A percentile compares a stretch with the other conserved stretches of the same genome.
Conservation (phyloP, 23 tunicate genomes). For the Styela plicata region DNA sequence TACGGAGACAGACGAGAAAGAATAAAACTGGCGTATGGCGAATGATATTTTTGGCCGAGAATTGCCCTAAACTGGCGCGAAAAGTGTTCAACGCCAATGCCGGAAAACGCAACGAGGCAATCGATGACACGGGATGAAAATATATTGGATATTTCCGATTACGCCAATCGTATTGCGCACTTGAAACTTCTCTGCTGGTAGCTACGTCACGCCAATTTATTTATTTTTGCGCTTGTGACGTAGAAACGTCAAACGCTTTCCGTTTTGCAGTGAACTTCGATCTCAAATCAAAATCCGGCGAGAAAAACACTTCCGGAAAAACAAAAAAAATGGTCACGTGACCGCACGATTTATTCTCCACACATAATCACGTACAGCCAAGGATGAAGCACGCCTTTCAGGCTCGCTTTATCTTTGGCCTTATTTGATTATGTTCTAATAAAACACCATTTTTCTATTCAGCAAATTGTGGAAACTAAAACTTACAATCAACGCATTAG, state of each 20-base stretch:
- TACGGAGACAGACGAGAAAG: not conserved
- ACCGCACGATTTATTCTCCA: not conserved
- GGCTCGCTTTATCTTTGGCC: not conserved
- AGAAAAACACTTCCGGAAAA: not conserved
- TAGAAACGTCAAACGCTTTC: not conserved
- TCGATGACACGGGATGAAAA: not conserved
- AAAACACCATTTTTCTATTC: too few species aligned
- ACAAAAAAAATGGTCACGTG: not conserved
- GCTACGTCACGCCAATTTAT: not conserved
- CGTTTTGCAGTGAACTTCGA: not conserved
- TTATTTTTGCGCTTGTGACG: not conserved
- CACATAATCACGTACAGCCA: too few species aligned
- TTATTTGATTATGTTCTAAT: too few species aligned
- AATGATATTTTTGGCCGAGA: not conserved
- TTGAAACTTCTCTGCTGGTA: not conserved
- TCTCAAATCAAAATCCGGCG: not conserved
- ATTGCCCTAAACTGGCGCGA: not conserved
- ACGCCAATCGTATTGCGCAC: not conserved
- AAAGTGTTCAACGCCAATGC: not conserved
- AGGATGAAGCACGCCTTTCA: too few species aligned
- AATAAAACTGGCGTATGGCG: not conserved
- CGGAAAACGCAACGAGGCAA: not conserved
- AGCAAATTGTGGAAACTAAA: too few species aligned
- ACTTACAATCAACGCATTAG: too few species aligned
- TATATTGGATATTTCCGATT: not conserved